Evolutionary conservation across 2,888 invertebrate genomes (phyloP), one percentile per base, ranked within the genome.

Genomic region (Thymelicus sylvestris): DNA sequence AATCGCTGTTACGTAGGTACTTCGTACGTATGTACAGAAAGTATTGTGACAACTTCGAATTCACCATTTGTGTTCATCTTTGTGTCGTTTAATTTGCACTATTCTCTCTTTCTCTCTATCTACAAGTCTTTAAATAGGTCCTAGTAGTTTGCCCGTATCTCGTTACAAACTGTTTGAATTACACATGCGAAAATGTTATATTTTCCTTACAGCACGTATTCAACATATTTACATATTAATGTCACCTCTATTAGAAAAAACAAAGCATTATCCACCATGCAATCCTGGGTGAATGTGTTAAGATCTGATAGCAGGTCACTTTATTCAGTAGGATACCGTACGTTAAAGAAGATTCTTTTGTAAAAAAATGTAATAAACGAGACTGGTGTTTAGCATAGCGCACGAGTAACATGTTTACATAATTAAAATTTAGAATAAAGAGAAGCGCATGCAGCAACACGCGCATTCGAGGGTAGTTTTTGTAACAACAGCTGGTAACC

Each of bases 401-500:
- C 15, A 57, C 65, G 47, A 65, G 44, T 59, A 64, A 48, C 41
- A 24, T 70, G 65, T 70, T 65, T 70, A 60, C 67, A 67, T 72
- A 74, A 75, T 76, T 76, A 74, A 78, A 78, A 77, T 77, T 80
- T 80, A 79, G 78, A 80, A 79, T 79, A 79, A 80, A 79, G 77
- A 78, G 76, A 67, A 75, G 75, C 75, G 77, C 77, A 82, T 79
- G 80, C 80, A 79, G 76, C 76, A 78, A 81, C 85, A 83, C 84
- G 83, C 85, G 76, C 69, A 77, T 77, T 79, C 77, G 80, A 86
- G 93, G 93, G 92, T 91, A 89, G 92, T 92, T 92, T 92, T 91
- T 91, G 87, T 84, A 84, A 82, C 85, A 90, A 90, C 93, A 93
- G 93, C 93, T 93, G 93, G 91, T 89, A 86, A 87, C 92, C 91